phyloP scores from a whole-genome alignment of 2,888 invertebrate species.

The Macrosiphum euphorbiae region DNA sequence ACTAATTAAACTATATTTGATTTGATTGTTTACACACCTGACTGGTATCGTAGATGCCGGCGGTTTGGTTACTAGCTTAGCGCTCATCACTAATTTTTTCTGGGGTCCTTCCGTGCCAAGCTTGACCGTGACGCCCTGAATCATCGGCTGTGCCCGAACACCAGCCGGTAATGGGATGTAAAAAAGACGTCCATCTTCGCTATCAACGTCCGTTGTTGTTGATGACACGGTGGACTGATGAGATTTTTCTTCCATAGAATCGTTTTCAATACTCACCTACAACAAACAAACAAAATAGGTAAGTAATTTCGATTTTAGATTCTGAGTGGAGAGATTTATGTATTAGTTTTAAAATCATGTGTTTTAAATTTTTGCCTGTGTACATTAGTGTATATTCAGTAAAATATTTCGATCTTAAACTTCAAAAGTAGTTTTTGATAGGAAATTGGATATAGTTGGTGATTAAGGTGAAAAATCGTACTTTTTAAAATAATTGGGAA shows the following conservation, averaged over 20 bases:
- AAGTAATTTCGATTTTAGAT: neutral
- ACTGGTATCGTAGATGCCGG: slow-evolving; percentile 64
- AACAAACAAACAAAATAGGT: neutral
- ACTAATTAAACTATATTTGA: neutral
- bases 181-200: slow-evolving; percentile 74
- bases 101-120: slow-evolving; percentile 77
- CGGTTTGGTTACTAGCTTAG: slow-evolving; percentile 77
- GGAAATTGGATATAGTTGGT: too few species aligned
- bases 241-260: slow-evolving; percentile 69
- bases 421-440: neutral
- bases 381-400: neutral
- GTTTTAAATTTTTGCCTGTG: neutral
- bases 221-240: slow-evolving; percentile 58
- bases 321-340: neutral
- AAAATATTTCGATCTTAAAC: neutral
- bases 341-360: neutral
- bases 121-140: slow-evolving; percentile 77
- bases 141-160: slow-evolving; percentile 69
- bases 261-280: slow-evolving; percentile 69
- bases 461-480: too few species aligned
- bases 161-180: slow-evolving; percentile 76
- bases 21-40: slow-evolving; percentile 42
- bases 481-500: too few species aligned
- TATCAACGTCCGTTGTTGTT: slow-evolving; percentile 58
- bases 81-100: slow-evolving; percentile 76